Conservation (phyloP, 2,113 vertebrate species). For the Ictalurus punctatus region DNA sequence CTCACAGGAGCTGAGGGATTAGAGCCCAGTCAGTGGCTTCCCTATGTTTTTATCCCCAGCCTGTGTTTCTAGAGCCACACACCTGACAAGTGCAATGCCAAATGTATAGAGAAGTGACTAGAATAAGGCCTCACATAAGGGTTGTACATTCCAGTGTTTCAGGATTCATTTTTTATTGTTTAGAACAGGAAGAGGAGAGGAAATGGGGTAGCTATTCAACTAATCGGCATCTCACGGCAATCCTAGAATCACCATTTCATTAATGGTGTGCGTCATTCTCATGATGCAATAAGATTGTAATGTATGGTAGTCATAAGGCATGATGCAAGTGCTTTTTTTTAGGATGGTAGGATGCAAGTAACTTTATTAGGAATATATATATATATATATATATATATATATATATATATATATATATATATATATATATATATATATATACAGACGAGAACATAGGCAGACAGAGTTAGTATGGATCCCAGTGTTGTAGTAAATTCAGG, state of each 20-base stretch:
- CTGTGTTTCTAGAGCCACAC: not conserved
- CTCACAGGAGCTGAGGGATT: conserved; percentile 10
- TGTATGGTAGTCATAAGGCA: not conserved
- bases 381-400: too few species aligned
- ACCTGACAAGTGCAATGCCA: not conserved
- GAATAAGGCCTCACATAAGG: not conserved
- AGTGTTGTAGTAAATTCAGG: not conserved
- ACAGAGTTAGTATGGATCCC: not conserved
- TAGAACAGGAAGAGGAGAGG: not conserved
- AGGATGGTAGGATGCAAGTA: not conserved
- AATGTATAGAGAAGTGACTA: conserved; percentile 3
- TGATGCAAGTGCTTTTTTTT: not conserved
- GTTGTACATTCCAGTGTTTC: not conserved
- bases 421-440: too few species aligned
- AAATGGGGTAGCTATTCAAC: conserved; percentile 3
- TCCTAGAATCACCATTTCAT: not conserved
- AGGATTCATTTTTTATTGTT: not conserved
- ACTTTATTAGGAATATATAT: too few species aligned
- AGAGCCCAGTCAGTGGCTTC: not conserved
- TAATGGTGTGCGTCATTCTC: not conserved
- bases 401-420: not conserved
- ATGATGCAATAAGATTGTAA: not conserved
- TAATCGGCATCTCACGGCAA: not conserved
- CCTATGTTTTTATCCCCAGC: not conserved
- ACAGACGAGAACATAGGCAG: not conserved